Conservation (phyloP, 2,888 invertebrate genomes). For the Drosophila lacicola region DNA sequence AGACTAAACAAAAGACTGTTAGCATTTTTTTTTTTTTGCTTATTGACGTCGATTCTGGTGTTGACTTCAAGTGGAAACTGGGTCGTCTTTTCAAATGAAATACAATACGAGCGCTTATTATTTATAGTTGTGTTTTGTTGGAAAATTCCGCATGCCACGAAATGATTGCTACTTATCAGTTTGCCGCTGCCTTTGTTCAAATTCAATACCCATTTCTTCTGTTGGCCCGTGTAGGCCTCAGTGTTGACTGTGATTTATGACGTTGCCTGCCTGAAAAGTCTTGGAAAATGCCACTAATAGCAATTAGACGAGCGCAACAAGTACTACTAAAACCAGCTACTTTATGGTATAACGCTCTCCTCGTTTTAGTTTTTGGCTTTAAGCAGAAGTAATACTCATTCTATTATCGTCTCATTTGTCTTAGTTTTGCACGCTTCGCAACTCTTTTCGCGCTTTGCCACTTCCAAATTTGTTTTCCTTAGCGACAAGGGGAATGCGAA, state of each 20-base stretch:
- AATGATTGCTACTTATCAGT: conserved; percentile 60
- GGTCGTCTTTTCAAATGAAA: conserved; percentile 67
- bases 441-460: conserved; percentile 72
- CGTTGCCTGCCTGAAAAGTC: conserved; percentile 1
- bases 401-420: conserved; percentile 74
- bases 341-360: conserved; percentile 26
- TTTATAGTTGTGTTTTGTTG: conserved; percentile 66
- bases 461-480: conserved; percentile 73
- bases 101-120: conserved; percentile 68
- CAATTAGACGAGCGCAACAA: conserved; percentile 42
- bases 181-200: conserved; percentile 36
- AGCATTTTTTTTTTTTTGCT: conserved; percentile 9
- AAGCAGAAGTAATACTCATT: conserved; percentile 59
- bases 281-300: not conserved
- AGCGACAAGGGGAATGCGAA: conserved; percentile 32
- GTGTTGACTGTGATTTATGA: conserved; percentile 33
- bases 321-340: conserved; percentile 31
- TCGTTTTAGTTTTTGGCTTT: conserved; percentile 16
- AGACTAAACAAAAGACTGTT: conserved; percentile 48
- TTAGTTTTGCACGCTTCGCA: conserved; percentile 62
- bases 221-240: conserved; percentile 1
- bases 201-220: conserved; percentile 44
- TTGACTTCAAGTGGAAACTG: conserved; percentile 39
- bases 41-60: conserved; percentile 34
- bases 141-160: conserved; percentile 5